These are phyloP conservation scores for Leptogaster cylindrica DNA, from an alignment of 2,888 invertebrate species.

Conservation along the genomic window DNA sequence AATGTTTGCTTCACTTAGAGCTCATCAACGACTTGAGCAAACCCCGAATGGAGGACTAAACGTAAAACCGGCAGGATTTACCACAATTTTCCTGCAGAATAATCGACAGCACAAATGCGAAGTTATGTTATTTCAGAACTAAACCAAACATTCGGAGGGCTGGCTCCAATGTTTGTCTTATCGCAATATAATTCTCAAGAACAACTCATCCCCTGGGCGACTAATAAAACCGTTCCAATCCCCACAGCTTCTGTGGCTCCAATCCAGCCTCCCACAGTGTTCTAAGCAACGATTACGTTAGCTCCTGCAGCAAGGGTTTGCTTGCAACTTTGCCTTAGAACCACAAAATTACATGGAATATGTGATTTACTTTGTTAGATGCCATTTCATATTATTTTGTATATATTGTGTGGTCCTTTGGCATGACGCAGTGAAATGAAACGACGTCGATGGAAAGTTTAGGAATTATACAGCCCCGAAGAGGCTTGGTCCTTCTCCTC, in stretches of 20 bases:
- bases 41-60: no score
- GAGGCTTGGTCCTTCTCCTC: background rate
- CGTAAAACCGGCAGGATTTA: no score
- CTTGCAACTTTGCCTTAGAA: slow-evolving; percentile 17
- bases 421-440: background rate
- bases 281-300: background rate
- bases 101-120: background rate
- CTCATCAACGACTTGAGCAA: no score
- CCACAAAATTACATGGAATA: slow-evolving; percentile 6
- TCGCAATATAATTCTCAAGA: slow-evolving; percentile 7
- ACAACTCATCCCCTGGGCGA: background rate
- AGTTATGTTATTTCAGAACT: slow-evolving; percentile 13
- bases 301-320: background rate
- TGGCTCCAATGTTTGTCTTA: slow-evolving; percentile 26
- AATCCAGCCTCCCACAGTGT: background rate
- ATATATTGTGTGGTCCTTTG: background rate
- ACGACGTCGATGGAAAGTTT: background rate
- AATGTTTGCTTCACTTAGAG: no score
- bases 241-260: background rate
- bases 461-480: background rate
- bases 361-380: slow-evolving; percentile 28
- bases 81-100: background rate
- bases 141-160: slow-evolving; percentile 9
- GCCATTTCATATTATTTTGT: slow-evolving; percentile 18
- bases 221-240: background rate